These are phyloP conservation scores for Xerus inauris DNA, from an alignment of 2,113 vertebrate genomes.

Conservation along the genomic window DNA sequence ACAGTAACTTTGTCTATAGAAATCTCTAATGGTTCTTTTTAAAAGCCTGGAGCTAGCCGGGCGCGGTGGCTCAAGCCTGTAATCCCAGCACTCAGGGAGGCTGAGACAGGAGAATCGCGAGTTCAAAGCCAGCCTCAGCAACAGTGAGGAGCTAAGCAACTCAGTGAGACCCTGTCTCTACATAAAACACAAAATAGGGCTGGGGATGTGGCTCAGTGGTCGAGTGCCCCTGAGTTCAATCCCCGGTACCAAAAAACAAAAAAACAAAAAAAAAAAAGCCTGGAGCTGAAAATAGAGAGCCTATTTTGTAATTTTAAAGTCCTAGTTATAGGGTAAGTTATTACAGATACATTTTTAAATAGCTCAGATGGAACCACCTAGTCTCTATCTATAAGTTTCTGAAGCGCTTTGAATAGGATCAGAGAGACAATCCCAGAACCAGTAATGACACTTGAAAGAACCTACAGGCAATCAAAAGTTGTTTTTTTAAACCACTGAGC, in stretches of 20 bases:
- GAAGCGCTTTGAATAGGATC: neutral
- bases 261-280: no score
- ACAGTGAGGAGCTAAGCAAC: no score
- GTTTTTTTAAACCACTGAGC: no score
- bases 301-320: conserved; percentile 20
- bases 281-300: neutral
- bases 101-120: no score
- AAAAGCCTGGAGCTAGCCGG: neutral
- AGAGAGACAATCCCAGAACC: neutral
- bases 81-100: no score
- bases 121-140: no score
- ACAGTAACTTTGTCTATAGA: neutral
- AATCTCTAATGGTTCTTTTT: conserved; percentile 39
- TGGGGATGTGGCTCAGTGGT: no score
- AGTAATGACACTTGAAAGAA: conserved; percentile 8
- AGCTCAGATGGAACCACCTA: neutral
- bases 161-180: no score
- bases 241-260: no score
- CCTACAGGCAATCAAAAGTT: neutral
- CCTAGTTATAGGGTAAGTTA: conserved; percentile 5
- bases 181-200: no score
- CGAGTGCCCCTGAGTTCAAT: no score
- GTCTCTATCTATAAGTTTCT: neutral
- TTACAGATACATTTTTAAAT: conserved; percentile 16
- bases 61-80: no score